Base-by-base conservation (phyloP, 2,888 invertebrate genomes). In the Trilocha varians region DNA sequence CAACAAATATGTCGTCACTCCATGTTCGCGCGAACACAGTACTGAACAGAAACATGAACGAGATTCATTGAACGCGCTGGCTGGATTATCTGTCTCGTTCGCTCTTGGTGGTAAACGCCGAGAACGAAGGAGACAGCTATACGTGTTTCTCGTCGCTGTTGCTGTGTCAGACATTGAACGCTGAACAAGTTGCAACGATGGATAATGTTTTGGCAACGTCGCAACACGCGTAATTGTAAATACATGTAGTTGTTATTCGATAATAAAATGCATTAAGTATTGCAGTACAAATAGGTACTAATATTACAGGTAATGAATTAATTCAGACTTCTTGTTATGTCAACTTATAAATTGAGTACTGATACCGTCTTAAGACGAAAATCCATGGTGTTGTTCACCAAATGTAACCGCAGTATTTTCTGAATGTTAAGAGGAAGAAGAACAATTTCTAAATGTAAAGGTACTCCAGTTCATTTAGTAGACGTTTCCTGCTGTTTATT, bases 11-110 rank as follows among this genome's bases (percentile, higher is more conserved):
- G 57, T 54, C 62, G 63, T 57, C 55, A 43, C 42, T 48, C 42
- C 51, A 42, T 42, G 61, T 68, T 62, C 65, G 61, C 38, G 43
- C 51, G 57, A 61, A 65, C 59, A 65, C 55, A 59, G 60, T 60
- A 59, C 67, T 60, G 54, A 45, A 38, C 56, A 62, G 64, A 59
- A 68, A 63, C 69, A 57, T 32, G 13, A 25, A 25, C 25, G n/a
- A 16, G 38, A 39, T 34, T 42, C 16, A 41, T 43, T 45, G 44
- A 40, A 34, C 18, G 9, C 13, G 8, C 46, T 43, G 36, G 38
- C 37, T 41, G 38, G 14, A n/a, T 40, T n/a, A 15, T 45, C 43
- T 41, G 46, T 40, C 41, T 46, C 36, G 40, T 40, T 39, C 33
- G 37, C 40, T 44, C 39, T 40, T 51, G 59, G 56, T 57, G 51